Percentiles rank a stretch among this genome's conserved stretches.
These are phyloP conservation scores for Takifugu bimaculatus DNA, from an alignment of 2,113 vertebrate species.

Conservation along the genomic window DNA sequence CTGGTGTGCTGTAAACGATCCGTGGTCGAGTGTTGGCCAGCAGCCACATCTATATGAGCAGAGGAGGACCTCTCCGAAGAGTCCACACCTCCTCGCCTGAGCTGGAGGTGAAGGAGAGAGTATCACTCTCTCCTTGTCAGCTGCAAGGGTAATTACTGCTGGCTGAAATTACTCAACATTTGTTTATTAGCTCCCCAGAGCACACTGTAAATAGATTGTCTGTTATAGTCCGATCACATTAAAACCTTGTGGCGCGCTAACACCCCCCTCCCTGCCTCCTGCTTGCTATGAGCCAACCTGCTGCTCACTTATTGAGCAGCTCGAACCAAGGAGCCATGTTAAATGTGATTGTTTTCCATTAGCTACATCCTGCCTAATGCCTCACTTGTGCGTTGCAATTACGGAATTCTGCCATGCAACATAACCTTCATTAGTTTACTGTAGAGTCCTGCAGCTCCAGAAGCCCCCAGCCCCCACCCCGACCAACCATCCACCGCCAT, in stretches of 20 bases:
- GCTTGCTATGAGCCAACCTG: constrained; percentile 91
- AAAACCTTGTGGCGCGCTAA: constrained; percentile 79
- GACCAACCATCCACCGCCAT: not conserved
- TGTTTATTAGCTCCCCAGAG: constrained; percentile 99
- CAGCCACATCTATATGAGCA: constrained; percentile 89
- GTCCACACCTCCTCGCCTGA: constrained; percentile 90
- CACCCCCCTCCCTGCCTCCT: constrained; percentile 80
- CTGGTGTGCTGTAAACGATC: no score
- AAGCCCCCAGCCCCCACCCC: constrained; percentile 15
- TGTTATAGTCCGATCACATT: constrained; percentile 99
- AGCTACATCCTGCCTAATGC: constrained; percentile 86
- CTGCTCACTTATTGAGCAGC: constrained; percentile 95
- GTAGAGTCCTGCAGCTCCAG: constrained; percentile 59
- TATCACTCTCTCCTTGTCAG: constrained; percentile 99
- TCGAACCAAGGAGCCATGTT: constrained; percentile 87
- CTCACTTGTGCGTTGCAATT: constrained; percentile 79
- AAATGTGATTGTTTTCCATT: constrained; percentile 97
- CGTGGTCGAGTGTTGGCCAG: constrained; percentile 84
- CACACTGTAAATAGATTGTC: constrained; percentile 99
- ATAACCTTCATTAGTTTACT: constrained; percentile 77
- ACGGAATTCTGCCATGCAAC: constrained; percentile 77
- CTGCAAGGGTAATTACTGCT: constrained; percentile 99
- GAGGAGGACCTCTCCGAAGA: constrained; percentile 84
- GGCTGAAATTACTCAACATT: constrained; percentile 99
- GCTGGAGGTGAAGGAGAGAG: constrained; percentile 99